phyloP scores from a whole-genome alignment of 2,888 invertebrate genomes.

The Digitonthophagus gazella region DNA sequence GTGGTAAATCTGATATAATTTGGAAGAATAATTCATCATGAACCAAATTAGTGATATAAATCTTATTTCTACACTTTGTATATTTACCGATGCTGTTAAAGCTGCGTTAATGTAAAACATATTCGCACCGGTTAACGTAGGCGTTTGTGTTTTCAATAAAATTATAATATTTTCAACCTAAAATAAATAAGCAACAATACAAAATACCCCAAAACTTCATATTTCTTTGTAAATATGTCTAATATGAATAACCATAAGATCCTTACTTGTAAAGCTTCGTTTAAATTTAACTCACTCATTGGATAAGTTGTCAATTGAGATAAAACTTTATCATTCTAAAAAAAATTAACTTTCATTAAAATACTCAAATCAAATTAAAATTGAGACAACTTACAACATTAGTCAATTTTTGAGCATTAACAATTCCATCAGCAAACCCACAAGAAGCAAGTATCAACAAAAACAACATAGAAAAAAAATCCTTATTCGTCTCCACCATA shows the following conservation, averaged over 20 bases:
- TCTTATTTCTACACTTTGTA: too few species aligned
- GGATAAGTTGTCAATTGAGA: neutral
- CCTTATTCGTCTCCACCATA: neutral
- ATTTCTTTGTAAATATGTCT: too few species aligned
- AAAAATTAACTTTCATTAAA: neutral
- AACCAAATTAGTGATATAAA: too few species aligned
- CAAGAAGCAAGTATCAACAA: neutral
- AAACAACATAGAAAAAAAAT: neutral
- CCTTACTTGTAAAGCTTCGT: neutral
- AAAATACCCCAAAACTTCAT: too few species aligned
- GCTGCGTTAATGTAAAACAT: slow-evolving; percentile 10
- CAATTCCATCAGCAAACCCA: neutral
- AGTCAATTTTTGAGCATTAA: neutral
- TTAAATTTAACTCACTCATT: neutral
- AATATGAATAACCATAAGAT: too few species aligned
- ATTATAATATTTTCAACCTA: neutral
- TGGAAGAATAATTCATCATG: too few species aligned
- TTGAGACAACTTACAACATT: neutral
- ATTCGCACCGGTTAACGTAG: slow-evolving; percentile 7
- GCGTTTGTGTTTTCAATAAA: slow-evolving; percentile 1
- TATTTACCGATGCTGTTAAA: slow-evolving; percentile 19
- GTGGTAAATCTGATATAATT: too few species aligned
- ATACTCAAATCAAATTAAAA: neutral
- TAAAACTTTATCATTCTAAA: neutral
- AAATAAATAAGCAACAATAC: too few species aligned